Evolutionary conservation across 2,888 invertebrate species (phyloP).

Genomic region (Thumatha senex): DNA sequence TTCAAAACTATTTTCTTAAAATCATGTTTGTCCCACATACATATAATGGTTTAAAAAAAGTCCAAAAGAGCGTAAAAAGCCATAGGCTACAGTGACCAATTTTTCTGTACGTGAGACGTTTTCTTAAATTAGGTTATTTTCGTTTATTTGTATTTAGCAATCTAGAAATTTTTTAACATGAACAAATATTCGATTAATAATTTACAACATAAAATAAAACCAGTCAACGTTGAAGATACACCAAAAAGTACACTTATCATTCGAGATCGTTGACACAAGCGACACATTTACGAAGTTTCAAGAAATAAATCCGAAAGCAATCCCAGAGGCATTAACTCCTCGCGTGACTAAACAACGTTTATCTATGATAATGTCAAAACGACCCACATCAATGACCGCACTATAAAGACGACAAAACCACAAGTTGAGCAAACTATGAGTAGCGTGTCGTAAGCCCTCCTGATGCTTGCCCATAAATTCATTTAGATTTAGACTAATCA

Average conservation of each 20-base stretch:
- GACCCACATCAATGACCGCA: constrained; percentile 33
- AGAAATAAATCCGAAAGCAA: neutral
- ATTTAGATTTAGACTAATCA: constrained; percentile 67
- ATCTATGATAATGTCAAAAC: constrained; percentile 35
- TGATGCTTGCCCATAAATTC: constrained; percentile 48
- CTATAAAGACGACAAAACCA: constrained; percentile 40
- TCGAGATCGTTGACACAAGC: neutral
- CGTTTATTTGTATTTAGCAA: no score
- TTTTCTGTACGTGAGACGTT: no score
- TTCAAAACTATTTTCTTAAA: no score
- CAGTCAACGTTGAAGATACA: no score
- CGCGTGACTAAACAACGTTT: constrained; percentile 20
- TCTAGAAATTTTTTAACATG: no score
- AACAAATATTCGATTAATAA: no score
- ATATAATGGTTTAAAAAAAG: no score
- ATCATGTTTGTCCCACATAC: no score
- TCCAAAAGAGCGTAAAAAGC: no score
- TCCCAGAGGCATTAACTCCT: constrained; percentile 3
- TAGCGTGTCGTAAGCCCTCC: constrained; percentile 13
- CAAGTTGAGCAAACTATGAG: constrained; percentile 35
- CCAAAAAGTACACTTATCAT: neutral
- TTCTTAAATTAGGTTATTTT: no score
- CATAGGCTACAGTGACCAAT: no score
- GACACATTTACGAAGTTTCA: constrained; percentile 6
- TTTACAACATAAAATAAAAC: no score